phyloP scores from a whole-genome alignment of 2,888 invertebrate genomes.

The Trileptium ribeirensis region DNA sequence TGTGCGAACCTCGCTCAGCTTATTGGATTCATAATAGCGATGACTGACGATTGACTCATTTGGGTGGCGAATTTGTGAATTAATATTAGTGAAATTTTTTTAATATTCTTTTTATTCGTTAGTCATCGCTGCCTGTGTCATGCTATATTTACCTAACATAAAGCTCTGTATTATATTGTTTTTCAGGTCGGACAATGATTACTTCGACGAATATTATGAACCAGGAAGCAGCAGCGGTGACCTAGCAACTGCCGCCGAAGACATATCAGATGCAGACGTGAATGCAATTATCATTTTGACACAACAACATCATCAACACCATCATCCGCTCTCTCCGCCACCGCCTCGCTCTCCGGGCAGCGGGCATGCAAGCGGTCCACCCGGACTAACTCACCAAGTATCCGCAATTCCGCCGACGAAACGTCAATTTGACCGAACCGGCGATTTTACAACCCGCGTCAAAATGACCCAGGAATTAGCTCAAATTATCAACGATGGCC shows the following conservation, averaged over 20 bases:
- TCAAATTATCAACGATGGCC: constrained; percentile 91
- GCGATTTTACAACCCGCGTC: constrained; percentile 77
- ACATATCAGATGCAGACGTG: constrained; percentile 46
- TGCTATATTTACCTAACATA: too few species aligned
- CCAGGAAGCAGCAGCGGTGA: background rate
- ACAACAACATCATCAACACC: constrained; percentile 59
- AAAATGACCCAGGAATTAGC: constrained; percentile 91
- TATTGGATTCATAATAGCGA: too few species aligned
- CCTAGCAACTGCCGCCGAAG: constrained; percentile 60
- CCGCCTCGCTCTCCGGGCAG: background rate
- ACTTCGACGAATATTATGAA: background rate
- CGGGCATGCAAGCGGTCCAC: background rate
- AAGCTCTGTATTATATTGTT: too few species aligned
- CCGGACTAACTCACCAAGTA: background rate
- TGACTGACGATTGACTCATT: too few species aligned
- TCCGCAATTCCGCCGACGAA: constrained; percentile 48
- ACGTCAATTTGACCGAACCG: constrained; percentile 69
- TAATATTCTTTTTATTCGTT: too few species aligned
- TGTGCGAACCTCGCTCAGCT: too few species aligned
- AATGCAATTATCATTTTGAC: constrained; percentile 76
- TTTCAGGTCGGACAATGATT: background rate
- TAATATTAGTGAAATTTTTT: too few species aligned
- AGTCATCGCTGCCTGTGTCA: too few species aligned
- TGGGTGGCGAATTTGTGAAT: too few species aligned
- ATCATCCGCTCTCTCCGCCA: constrained; percentile 33